These are phyloP conservation scores for Pardosa pseudoannulata DNA, from an alignment of 2,888 invertebrate species.

Conservation along the genomic window DNA sequence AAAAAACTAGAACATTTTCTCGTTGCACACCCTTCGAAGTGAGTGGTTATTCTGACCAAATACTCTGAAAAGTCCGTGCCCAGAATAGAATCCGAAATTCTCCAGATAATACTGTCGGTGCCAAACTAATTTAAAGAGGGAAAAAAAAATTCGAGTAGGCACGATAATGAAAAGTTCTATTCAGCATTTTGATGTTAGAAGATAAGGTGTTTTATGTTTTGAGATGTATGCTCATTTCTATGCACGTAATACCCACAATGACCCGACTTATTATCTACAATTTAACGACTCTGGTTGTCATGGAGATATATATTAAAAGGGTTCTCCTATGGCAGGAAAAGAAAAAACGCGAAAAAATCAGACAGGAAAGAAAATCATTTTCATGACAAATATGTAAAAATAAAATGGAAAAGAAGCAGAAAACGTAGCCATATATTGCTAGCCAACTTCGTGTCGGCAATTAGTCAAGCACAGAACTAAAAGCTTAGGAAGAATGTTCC, in stretches of 20 bases:
- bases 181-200: not conserved
- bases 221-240: not conserved
- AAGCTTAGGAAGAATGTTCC: too few relatives aligned
- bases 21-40: not conserved
- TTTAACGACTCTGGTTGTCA: not conserved
- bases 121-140: conserved; percentile 6
- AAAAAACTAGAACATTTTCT: not conserved
- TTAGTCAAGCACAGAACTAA: too few relatives aligned
- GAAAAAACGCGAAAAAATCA: not conserved
- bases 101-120: conserved; percentile 11
- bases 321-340: not conserved
- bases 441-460: too few relatives aligned
- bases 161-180: conserved; percentile 11
- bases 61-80: not conserved
- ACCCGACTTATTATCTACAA: not conserved
- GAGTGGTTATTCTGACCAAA: not conserved
- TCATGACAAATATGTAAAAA: too few relatives aligned
- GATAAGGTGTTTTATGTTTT: conserved; percentile 11
- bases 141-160: not conserved
- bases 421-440: too few relatives aligned
- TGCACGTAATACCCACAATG: not conserved
- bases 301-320: not conserved
- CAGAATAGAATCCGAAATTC: not conserved
- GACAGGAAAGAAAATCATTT: not conserved
- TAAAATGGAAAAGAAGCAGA: too few relatives aligned